Evolutionary conservation across 2,113 vertebrate genomes (phyloP).

Genomic region (Panthera tigris): DNA sequence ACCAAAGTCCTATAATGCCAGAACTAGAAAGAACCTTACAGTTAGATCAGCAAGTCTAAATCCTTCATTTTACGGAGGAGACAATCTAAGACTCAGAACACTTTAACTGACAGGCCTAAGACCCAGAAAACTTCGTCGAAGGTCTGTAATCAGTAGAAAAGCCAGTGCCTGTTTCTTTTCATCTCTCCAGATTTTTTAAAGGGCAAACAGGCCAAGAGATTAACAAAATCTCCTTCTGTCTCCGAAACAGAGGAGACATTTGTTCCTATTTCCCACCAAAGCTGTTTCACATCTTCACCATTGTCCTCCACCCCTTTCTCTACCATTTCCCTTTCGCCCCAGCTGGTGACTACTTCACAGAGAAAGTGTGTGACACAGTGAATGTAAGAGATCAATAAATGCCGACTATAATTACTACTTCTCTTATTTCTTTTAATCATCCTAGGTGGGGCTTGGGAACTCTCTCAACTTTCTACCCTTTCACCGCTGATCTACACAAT

Average conservation of each 20-base stretch:
- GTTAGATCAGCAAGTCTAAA: neutral
- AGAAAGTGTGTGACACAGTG: neutral
- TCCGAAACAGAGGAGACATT: neutral
- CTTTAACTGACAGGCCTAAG: neutral
- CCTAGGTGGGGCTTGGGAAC: neutral
- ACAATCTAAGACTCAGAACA: neutral
- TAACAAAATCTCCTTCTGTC: neutral
- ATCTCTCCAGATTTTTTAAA: neutral
- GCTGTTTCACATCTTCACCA: neutral
- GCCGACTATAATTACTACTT: neutral
- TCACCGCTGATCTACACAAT: neutral
- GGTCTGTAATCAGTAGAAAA: neutral
- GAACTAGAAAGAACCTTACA: neutral
- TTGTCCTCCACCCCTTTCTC: neutral
- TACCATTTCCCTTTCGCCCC: neutral
- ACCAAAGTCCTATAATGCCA: neutral
- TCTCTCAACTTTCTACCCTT: neutral
- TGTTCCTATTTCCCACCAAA: neutral
- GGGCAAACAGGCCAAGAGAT: neutral
- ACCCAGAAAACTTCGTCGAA: neutral
- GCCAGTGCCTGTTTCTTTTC: neutral
- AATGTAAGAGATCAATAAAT: neutral
- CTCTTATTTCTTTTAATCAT: neutral
- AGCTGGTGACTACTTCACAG: neutral
- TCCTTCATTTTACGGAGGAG: neutral